Percentiles rank a stretch among this genome's conserved stretches.
These are phyloP conservation scores for Ametastegia equiseti DNA, from an alignment of 2,888 invertebrate genomes.

Conservation along the genomic window DNA sequence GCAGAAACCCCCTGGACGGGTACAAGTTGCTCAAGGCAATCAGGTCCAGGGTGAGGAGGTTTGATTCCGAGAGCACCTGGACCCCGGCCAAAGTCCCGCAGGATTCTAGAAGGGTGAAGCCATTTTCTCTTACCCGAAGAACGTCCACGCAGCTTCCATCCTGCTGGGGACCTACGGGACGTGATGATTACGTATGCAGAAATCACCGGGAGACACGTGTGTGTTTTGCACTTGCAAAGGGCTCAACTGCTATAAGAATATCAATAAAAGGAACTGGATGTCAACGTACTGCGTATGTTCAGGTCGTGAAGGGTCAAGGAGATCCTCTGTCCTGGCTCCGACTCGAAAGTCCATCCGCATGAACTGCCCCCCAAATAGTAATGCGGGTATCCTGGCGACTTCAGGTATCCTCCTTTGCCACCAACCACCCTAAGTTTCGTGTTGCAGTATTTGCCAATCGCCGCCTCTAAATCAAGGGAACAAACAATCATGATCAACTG, in stretches of 20 bases:
- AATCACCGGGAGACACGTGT: not conserved
- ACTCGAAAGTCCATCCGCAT: constrained; percentile 84
- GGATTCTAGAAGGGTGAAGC: constrained; percentile 69
- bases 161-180: constrained; percentile 63
- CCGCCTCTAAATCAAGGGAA: constrained; percentile 72
- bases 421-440: constrained; percentile 73
- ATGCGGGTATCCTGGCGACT: constrained; percentile 84
- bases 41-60: constrained; percentile 70
- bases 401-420: constrained; percentile 71
- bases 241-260: constrained; percentile 15
- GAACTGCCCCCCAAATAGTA: constrained; percentile 83
- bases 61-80: constrained; percentile 68
- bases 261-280: not conserved
- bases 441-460: constrained; percentile 77
- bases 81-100: constrained; percentile 70
- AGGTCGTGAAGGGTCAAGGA: constrained; percentile 84
- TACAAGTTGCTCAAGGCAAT: constrained; percentile 66
- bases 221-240: constrained; percentile 3
- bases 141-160: constrained; percentile 72
- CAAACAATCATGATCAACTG: not conserved
- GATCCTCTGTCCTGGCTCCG: constrained; percentile 81
- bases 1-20: constrained; percentile 70
- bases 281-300: constrained; percentile 82
- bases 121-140: constrained; percentile 69
- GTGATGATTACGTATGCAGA: not conserved